Evolutionary conservation across 1,140 invertebrate genomes (phyloP).

Genomic region (Drosophila saltans): DNA sequence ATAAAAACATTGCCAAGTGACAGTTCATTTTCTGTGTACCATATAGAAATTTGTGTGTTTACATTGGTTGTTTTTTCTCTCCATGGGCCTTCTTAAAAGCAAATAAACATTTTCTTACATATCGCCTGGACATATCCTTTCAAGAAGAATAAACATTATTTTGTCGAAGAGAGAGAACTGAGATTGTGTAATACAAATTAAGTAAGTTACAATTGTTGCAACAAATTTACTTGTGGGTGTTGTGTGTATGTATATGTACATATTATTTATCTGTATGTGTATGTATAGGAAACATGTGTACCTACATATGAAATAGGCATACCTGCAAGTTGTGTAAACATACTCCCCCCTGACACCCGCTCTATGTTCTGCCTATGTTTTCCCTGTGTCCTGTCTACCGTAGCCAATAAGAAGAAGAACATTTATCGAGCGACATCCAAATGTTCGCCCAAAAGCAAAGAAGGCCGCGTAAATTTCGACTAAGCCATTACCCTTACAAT

Average conservation of each 20-base stretch:
- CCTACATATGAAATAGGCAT: slow-evolving; percentile 4
- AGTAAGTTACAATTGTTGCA: neutral
- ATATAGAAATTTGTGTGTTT: slow-evolving; percentile 13
- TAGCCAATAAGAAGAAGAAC: too few relatives aligned
- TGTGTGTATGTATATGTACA: neutral
- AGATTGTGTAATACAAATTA: neutral
- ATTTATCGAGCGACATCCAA: too few relatives aligned
- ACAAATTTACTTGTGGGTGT: neutral
- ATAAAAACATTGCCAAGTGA: slow-evolving; percentile 9
- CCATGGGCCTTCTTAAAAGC: neutral
- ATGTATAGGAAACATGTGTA: neutral
- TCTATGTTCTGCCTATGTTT: too few relatives aligned
- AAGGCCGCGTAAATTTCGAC: too few relatives aligned
- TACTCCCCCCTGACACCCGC: neutral
- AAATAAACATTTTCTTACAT: slow-evolving; percentile 3
- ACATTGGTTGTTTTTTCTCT: neutral
- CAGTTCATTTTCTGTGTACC: slow-evolving; percentile 12
- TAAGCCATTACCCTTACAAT: too few relatives aligned
- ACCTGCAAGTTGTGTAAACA: slow-evolving; percentile 6
- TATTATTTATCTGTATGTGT: neutral
- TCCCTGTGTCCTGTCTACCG: neutral
- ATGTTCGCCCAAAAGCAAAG: too few relatives aligned
- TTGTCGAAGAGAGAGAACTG: too few relatives aligned
- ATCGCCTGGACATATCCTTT: neutral
- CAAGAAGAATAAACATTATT: neutral